These are phyloP conservation scores for Bacillus rossius DNA, from an alignment of 1,140 invertebrate genomes.

Conservation along the genomic window DNA sequence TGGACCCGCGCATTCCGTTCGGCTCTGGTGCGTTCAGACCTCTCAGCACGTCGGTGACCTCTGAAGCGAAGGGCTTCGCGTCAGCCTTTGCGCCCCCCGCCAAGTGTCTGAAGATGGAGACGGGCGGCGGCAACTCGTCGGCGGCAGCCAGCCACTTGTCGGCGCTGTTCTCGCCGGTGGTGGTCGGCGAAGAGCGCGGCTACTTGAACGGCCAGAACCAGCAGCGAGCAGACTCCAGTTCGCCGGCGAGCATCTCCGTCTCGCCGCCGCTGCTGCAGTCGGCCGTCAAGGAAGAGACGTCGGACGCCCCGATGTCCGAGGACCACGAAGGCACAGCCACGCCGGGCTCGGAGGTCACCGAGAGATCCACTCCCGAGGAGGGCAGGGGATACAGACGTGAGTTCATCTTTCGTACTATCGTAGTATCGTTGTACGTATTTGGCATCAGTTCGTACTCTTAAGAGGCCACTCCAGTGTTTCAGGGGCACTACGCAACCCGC, in stretches of 20 bases:
- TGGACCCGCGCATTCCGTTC: constrained; percentile 39
- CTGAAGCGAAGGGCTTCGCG: constrained; percentile 45
- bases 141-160: constrained; percentile 29
- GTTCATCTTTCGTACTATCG: constrained; percentile 22
- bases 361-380: constrained; percentile 50
- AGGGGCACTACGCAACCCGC: no score
- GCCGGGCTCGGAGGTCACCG: constrained; percentile 49
- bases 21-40: constrained; percentile 38
- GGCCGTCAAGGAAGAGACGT: constrained; percentile 19
- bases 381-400: constrained; percentile 48
- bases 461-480: no score
- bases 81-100: constrained; percentile 50
- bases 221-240: constrained; percentile 43
- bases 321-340: constrained; percentile 48
- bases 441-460: no score
- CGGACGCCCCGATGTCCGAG: constrained; percentile 44
- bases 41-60: constrained; percentile 23
- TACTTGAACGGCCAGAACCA: constrained; percentile 20
- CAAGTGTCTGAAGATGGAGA: constrained; percentile 49
- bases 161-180: constrained; percentile 43
- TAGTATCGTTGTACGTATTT: no score
- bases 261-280: constrained; percentile 36
- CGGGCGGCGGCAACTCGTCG: constrained; percentile 28
- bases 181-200: constrained; percentile 22
- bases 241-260: constrained; percentile 42